A percentile compares a stretch with the other conserved stretches of the same genome.
These are phyloP conservation scores for Tenrec ecaudatus DNA, from an alignment of 2,113 vertebrate genomes.

Conservation along the genomic window DNA sequence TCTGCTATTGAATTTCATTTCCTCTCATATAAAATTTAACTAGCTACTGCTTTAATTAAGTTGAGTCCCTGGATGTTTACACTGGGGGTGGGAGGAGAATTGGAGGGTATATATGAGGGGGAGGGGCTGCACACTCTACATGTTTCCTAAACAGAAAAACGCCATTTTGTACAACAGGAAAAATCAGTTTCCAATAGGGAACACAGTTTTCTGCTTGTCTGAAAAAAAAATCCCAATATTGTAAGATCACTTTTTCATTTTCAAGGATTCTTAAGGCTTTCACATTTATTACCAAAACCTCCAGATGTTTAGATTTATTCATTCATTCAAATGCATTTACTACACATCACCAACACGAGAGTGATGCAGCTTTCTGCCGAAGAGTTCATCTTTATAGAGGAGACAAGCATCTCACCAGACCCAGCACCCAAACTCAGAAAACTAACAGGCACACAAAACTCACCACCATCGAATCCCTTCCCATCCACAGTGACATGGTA, in stretches of 20 bases:
- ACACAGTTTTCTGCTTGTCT: background rate
- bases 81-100: too few relatives aligned
- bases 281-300: background rate
- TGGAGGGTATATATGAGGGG: background rate
- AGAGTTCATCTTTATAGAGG: background rate
- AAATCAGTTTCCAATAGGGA: conserved; percentile 6
- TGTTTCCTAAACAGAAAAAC: conserved; percentile 35
- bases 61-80: conserved; percentile 9
- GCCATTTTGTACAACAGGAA: background rate
- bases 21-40: conserved; percentile 44
- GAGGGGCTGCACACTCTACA: background rate
- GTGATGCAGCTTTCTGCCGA: background rate
- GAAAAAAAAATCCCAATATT: background rate
- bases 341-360: background rate
- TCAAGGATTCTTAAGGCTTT: background rate
- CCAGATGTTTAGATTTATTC: background rate
- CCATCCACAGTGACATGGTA: too few relatives aligned
- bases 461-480: too few relatives aligned
- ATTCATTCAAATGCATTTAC: background rate
- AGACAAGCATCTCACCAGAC: background rate
- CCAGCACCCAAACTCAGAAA: background rate
- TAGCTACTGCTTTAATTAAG: conserved; percentile 34
- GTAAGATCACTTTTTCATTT: background rate
- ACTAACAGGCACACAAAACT: too few relatives aligned
- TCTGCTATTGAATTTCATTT: conserved; percentile 57